Conservation (phyloP, 2,113 vertebrate genomes). For the Brachirus orientalis region DNA sequence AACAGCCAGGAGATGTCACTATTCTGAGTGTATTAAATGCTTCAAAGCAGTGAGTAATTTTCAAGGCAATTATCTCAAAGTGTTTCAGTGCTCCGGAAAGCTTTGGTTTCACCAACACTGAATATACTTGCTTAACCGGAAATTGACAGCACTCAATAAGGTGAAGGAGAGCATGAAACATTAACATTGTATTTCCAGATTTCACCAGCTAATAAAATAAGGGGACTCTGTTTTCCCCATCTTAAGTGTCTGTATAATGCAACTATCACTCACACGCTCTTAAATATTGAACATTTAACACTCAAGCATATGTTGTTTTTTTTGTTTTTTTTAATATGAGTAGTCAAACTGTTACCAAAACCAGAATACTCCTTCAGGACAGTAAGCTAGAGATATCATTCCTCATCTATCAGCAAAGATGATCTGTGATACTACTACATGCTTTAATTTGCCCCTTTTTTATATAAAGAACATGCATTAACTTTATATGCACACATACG, state of each 20-base stretch:
- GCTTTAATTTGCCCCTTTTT: slow-evolving; percentile 27
- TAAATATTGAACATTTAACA: slow-evolving; percentile 8
- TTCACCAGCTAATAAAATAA: slow-evolving; percentile 19
- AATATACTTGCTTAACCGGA: too few relatives aligned
- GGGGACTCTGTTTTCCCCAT: slow-evolving; percentile 5
- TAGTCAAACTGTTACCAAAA: slow-evolving; percentile 40
- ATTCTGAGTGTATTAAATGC: too few relatives aligned
- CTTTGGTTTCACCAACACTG: too few relatives aligned
- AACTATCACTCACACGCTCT: slow-evolving; percentile 20
- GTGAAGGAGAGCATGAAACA: slow-evolving; percentile 21
- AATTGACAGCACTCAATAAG: slow-evolving; percentile 25
- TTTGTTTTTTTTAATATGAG: slow-evolving; percentile 28
- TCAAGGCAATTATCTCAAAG: too few relatives aligned
- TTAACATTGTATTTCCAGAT: slow-evolving; percentile 35
- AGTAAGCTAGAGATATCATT: slow-evolving; percentile 27
- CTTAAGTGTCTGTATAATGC: slow-evolving; percentile 15
- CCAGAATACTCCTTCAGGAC: slow-evolving; percentile 13
- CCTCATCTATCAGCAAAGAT: slow-evolving; percentile 20
- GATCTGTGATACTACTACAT: slow-evolving; percentile 20
- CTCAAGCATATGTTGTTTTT: slow-evolving; percentile 12
- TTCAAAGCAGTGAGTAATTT: too few relatives aligned
- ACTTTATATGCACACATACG: slow-evolving; percentile 34
- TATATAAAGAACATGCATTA: slow-evolving; percentile 44
- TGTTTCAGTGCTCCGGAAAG: too few relatives aligned
- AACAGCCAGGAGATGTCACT: too few relatives aligned